Evolutionary conservation across 2,888 invertebrate genomes (phyloP).

Genomic region (Heliothis peltigera): DNA sequence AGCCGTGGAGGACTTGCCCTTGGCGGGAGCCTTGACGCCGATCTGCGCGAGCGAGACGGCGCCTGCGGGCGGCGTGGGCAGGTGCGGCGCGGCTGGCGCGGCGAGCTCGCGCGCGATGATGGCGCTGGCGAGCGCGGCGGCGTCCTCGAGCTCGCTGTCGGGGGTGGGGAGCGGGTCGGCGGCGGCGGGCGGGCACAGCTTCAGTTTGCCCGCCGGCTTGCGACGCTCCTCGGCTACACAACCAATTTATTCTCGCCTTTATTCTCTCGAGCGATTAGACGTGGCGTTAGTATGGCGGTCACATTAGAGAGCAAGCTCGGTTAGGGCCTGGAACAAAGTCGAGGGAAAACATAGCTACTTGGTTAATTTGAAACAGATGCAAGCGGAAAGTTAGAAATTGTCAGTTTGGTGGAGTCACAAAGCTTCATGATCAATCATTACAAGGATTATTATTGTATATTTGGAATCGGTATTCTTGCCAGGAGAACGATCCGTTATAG

Average conservation of each 20-base stretch:
- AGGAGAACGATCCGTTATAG: constrained; percentile 28
- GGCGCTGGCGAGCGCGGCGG: constrained; percentile 83
- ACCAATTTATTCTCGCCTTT: constrained; percentile 85
- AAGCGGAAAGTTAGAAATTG: constrained; percentile 84
- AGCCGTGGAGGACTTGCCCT: constrained; percentile 79
- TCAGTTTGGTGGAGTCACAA: constrained; percentile 77
- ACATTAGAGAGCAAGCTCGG: constrained; percentile 90
- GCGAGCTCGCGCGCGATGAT: constrained; percentile 86
- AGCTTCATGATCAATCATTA: constrained; percentile 75
- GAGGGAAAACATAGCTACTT: constrained; percentile 88
- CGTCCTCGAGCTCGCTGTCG: constrained; percentile 88
- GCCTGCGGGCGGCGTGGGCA: constrained; percentile 87
- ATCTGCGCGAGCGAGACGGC: constrained; percentile 88
- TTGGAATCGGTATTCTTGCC: constrained; percentile 36
- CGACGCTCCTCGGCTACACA: constrained; percentile 89
- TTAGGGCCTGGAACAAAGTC: constrained; percentile 90
- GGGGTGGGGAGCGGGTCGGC: constrained; percentile 85
- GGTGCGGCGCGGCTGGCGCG: constrained; percentile 61
- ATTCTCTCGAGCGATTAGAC: constrained; percentile 87
- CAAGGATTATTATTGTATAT: constrained; percentile 83
- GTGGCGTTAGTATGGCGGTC: constrained; percentile 89
- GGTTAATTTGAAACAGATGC: constrained; percentile 87
- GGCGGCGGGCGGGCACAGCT: constrained; percentile 80
- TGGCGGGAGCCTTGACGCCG: constrained; percentile 78
- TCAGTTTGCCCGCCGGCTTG: constrained; percentile 84